Base-by-base conservation (phyloP, 2,113 vertebrate species). In the Entosphenus tridentatus region DNA sequence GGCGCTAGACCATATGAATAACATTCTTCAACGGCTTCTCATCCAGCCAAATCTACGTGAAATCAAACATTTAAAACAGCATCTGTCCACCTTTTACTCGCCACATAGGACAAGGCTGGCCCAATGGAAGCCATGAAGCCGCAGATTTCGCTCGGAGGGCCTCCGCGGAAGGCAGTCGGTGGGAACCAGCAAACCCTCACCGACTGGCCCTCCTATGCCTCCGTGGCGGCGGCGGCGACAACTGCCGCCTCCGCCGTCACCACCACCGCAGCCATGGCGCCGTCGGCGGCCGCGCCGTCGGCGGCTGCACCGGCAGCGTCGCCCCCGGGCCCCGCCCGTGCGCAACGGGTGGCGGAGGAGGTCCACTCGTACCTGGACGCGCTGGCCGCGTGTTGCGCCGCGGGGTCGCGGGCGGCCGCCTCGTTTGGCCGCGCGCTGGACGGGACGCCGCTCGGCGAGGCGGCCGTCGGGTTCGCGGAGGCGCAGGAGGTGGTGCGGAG, bases 371-470 rank as follows among this genome's bases (percentile, higher is more conserved):
- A 65, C 62, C 62, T 65, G 21, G 62, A 65, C n/a, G 21, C n/a
- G n/a, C n/a, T 65, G 62, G 21, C 62, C 21, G 21, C 62, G n/a
- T 9, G n/a, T 10, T 65, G 62, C 21, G 62, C 21, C 21, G 62
- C 62, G 8, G 62, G 62, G n/a, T 65, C 62, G n/a, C 62, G 62
- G n/a, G n/a, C 21, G 62, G 62, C 62, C 62, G 62, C 62, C 10
- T 65, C 62, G 62, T 21, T 65, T n/a, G 62, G 21, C 62, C n/a
- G 21, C n/a, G 62, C 62, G 62, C 21, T 65, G 62, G n/a, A n/a
- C 21, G 62, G 62, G 62, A 16, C 62, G n/a, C 62, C 62, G 62
- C 62, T 65, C n/a, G 62, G 62, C 62, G n/a, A n/a, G 10, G 62
- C 62, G n/a, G 39, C 39, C 5, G 62, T 21, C n/a, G 8, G 21